Conservation (phyloP, 2,797 vertebrate species). For the Rhinophrynus dorsalis region DNA sequence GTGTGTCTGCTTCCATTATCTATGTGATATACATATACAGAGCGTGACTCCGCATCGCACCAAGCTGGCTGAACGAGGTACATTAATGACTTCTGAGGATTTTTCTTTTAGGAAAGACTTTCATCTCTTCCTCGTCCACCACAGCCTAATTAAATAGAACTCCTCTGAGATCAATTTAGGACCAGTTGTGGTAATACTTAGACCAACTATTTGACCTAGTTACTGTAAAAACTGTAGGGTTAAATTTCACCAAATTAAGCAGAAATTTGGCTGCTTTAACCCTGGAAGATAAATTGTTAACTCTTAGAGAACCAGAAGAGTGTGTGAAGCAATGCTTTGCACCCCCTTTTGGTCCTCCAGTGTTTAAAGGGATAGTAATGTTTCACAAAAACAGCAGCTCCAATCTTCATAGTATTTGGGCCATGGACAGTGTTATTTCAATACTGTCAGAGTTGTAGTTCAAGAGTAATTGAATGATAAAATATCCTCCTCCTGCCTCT, state of each 20-base stretch:
- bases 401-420: no score
- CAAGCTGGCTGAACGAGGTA: background rate
- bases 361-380: no score
- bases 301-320: no score
- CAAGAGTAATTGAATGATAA: no score
- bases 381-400: no score
- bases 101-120: slow-evolving; percentile 12
- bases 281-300: no score
- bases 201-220: slow-evolving; percentile 16
- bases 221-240: slow-evolving; percentile 5
- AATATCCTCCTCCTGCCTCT: no score
- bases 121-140: background rate
- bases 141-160: slow-evolving; percentile 24
- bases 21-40: background rate
- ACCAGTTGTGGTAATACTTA: background rate
- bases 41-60: background rate
- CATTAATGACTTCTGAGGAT: slow-evolving; percentile 1
- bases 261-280: background rate
- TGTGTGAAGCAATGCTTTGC: no score
- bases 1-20: background rate
- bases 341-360: no score
- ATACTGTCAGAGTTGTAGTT: no score
- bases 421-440: no score
- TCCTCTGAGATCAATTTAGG: slow-evolving; percentile 6
- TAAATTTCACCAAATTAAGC: slow-evolving; percentile 4